These are phyloP conservation scores for Botia almorhae DNA, from an alignment of 2,797 vertebrate species.

Conservation along the genomic window DNA sequence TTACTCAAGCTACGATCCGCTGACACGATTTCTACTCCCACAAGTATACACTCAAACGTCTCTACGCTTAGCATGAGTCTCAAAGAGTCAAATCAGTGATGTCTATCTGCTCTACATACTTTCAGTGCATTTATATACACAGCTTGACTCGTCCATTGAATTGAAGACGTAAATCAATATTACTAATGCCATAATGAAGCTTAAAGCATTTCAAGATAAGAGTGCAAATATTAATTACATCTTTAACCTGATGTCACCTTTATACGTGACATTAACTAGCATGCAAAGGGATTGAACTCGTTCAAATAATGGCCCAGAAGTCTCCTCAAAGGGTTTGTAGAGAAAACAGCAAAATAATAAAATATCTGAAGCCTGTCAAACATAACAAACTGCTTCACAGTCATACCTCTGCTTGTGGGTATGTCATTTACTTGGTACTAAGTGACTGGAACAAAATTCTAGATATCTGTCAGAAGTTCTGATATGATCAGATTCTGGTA, in stretches of 20 bases:
- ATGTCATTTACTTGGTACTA: too few species aligned
- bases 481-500: background rate
- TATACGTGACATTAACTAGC: too few species aligned
- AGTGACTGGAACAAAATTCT: too few species aligned
- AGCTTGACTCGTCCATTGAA: background rate
- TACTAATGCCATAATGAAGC: background rate
- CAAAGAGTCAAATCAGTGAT: background rate
- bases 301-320: too few species aligned
- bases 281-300: too few species aligned
- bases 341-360: too few species aligned
- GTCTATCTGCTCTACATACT: background rate
- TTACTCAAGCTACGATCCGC: slow-evolving; percentile 21
- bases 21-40: slow-evolving; percentile 18
- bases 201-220: background rate
- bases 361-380: too few species aligned
- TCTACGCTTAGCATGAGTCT: slow-evolving; percentile 2
- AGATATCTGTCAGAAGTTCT: too few species aligned
- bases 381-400: too few species aligned
- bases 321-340: too few species aligned
- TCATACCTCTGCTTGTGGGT: too few species aligned
- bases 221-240: background rate
- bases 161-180: background rate
- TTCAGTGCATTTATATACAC: background rate
- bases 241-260: background rate
- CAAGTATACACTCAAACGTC: slow-evolving; percentile 49